phyloP scores from a whole-genome alignment of 1,140 invertebrate genomes.

The Calliphora vicina region DNA sequence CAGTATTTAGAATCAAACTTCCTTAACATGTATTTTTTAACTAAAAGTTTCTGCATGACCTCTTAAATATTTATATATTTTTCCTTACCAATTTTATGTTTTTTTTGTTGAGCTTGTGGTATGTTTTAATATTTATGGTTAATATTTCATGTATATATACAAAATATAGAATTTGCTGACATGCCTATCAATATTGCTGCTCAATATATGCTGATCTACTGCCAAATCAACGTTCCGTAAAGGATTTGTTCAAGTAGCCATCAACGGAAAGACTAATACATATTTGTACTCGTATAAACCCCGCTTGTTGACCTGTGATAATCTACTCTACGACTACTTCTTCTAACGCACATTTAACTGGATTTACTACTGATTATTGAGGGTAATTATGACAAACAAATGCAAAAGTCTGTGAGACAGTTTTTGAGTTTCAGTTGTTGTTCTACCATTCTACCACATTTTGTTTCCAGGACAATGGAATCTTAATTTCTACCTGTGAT shows the following conservation, averaged over 20 bases:
- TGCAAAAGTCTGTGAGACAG: too few species aligned
- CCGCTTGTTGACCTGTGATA: not conserved
- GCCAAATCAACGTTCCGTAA: not conserved
- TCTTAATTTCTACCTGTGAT: too few species aligned
- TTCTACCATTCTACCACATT: too few species aligned
- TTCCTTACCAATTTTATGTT: not conserved
- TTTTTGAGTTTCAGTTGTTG: too few species aligned
- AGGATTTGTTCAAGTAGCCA: not conserved
- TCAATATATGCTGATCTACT: not conserved
- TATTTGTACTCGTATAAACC: not conserved
- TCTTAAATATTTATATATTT: too few species aligned
- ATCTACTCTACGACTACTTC: too few species aligned
- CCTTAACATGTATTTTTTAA: too few species aligned
- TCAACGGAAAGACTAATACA: not conserved
- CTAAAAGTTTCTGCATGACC: not conserved
- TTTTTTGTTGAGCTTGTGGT: not conserved
- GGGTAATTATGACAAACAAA: too few species aligned
- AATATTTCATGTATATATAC: not conserved
- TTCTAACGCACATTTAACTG: too few species aligned
- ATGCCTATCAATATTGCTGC: constrained; percentile 1
- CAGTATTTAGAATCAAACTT: too few species aligned
- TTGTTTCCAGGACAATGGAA: too few species aligned
- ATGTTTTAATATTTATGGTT: not conserved
- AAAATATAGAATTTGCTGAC: not conserved
- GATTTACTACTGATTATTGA: too few species aligned